Base-by-base conservation (phyloP, 23 tunicate species). In the Diplosoma virens region DNA sequence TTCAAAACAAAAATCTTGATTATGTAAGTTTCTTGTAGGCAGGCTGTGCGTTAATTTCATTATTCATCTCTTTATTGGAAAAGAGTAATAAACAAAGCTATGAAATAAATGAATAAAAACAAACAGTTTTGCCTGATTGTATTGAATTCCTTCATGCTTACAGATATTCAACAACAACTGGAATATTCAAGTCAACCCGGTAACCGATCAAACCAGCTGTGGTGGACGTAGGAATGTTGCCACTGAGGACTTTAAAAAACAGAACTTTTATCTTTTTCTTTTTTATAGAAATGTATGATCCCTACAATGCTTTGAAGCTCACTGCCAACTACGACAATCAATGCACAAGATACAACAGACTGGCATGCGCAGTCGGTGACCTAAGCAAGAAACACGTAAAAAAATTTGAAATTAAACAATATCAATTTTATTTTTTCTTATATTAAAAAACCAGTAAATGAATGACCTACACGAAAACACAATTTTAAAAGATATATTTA, bases 301-400 rank as follows among this genome's bases (percentile, higher is more conserved):
- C 95, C 30, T 88, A 82, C 69, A 68, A 16, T 0, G 88, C 84
- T 0, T 27, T 33, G 24, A 67, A 28, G n/a, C 69, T 29, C 45
- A 36, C 79, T 25, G 24, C 66, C 1, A 46, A 83, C 29, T 82
- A 88, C 66, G 56, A 41, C 41, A 41, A 67, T 1, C 50, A 75
- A n/a, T 88, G 95, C 60, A 54, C 25, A 26, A 9, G 78, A 25
- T 23, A 32, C 20, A 76, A 88, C 20, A 87, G 81, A n/a, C 67
- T 77, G 75, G 81, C 73, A 5, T 88, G 95, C 36, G 88, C 77
- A 76, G 84, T 88, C 1, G 95, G 95, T 6, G 95, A 88, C 32
- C 78, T 82, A 21, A 88, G 87, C 65, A 76, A 58, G 27, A 88
- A 88, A 82, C 87, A 82, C 30, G 95, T 88, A 68, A 46, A 75